Evolutionary conservation across 1,140 invertebrate genomes (phyloP).

Genomic region (Nautilus pompilius): DNA sequence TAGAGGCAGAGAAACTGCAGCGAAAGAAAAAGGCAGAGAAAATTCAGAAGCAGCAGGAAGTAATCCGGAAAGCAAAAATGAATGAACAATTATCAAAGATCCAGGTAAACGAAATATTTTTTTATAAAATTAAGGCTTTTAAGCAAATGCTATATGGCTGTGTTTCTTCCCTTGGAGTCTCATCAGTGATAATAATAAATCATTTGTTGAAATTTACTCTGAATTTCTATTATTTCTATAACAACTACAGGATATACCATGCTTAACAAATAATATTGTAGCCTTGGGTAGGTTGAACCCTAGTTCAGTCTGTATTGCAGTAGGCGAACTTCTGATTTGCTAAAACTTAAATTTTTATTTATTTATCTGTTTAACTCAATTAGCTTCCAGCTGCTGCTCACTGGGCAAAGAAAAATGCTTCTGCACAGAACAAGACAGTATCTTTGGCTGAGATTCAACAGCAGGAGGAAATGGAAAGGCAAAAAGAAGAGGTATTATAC

Average conservation of each 20-base stretch:
- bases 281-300: too few relatives aligned
- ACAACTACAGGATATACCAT: too few relatives aligned
- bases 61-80: neutral
- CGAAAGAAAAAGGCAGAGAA: slow-evolving; percentile 6
- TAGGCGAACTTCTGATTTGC: neutral
- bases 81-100: slow-evolving; percentile 1
- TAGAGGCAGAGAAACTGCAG: slow-evolving; percentile 3
- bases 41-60: neutral
- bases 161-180: neutral
- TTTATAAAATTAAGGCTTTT: neutral
- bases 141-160: neutral
- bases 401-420: neutral
- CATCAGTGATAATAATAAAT: neutral
- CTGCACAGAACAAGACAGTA: neutral
- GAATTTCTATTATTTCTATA: too few relatives aligned
- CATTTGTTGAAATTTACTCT: neutral
- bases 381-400: slow-evolving; percentile 1
- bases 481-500: neutral
- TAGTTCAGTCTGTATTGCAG: too few relatives aligned
- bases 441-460: slow-evolving; percentile 2
- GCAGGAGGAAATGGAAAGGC: neutral
- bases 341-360: neutral
- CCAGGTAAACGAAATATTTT: neutral
- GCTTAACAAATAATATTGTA: too few relatives aligned
- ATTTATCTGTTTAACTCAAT: neutral